Conservation (phyloP, 2,888 invertebrate species). For the Plebejus anna region DNA sequence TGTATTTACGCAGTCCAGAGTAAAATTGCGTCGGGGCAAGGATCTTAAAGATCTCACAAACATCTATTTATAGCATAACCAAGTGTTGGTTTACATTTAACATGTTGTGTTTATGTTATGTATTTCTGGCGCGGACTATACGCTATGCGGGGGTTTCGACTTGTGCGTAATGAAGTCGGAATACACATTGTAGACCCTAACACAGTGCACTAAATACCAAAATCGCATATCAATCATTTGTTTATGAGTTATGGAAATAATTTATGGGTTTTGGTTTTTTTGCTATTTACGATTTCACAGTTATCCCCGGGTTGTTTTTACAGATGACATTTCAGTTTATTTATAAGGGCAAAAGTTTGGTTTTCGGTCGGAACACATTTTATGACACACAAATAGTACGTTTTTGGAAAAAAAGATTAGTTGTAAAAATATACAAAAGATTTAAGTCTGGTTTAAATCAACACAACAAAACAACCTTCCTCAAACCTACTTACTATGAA, state of each 20-base stretch:
- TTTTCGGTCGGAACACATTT: background rate
- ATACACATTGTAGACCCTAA: background rate
- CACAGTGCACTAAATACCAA: background rate
- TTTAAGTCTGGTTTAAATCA: background rate
- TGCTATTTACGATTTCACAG: conserved; percentile 25
- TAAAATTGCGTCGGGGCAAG: conserved; percentile 22
- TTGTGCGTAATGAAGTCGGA: background rate
- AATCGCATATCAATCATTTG: background rate
- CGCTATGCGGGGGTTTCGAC: conserved; percentile 24
- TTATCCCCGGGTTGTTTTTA: conserved; percentile 19
- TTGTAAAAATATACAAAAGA: background rate
- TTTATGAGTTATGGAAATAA: conserved; percentile 27
- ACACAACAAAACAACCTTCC: too few species aligned
- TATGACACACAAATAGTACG: background rate
- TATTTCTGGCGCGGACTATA: conserved; percentile 51
- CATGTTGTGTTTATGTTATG: conserved; percentile 70
- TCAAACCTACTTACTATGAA: too few species aligned
- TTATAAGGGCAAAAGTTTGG: conserved; percentile 22
- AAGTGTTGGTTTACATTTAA: conserved; percentile 69
- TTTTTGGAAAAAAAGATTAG: background rate
- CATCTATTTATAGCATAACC: conserved; percentile 67
- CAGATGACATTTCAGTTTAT: conserved; percentile 24
- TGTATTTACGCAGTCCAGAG: background rate
- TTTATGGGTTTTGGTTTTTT: conserved; percentile 25
- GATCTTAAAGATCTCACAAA: conserved; percentile 35